Conservation (phyloP, 1,140 invertebrate genomes). For the Drosophila santomea region DNA sequence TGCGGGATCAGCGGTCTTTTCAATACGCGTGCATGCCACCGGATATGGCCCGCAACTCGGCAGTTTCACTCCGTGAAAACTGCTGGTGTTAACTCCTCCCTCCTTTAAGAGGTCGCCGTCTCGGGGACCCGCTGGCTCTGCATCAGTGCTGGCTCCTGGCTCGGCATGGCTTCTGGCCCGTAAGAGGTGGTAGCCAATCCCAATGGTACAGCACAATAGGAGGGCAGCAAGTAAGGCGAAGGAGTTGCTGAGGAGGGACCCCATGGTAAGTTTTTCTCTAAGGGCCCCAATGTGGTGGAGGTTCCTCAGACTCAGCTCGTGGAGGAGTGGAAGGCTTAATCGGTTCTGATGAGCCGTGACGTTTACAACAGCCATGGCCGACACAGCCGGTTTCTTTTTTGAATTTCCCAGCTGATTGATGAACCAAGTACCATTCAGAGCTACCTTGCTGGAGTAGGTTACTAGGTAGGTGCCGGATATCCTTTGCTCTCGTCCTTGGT, state of each 20-base stretch:
- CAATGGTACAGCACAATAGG: background rate
- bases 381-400: background rate
- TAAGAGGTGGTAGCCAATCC: too few species aligned
- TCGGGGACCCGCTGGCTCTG: too few species aligned
- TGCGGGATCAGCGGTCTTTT: too few species aligned
- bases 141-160: too few species aligned
- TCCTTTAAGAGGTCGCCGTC: too few species aligned
- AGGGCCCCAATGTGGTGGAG: constrained; percentile 1
- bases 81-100: too few species aligned
- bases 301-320: background rate
- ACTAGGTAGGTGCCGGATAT: background rate
- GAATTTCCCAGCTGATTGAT: background rate
- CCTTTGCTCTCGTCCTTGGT: background rate
- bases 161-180: too few species aligned
- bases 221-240: background rate
- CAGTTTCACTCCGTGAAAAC: too few species aligned
- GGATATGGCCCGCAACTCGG: too few species aligned
- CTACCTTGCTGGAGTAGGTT: background rate
- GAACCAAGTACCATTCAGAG: background rate
- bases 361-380: background rate
- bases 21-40: too few species aligned
- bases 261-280: background rate
- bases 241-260: background rate
- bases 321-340: background rate
- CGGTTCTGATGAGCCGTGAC: background rate